Base-by-base conservation (phyloP, 2,797 vertebrate genomes). In the Scarus forsteni region DNA sequence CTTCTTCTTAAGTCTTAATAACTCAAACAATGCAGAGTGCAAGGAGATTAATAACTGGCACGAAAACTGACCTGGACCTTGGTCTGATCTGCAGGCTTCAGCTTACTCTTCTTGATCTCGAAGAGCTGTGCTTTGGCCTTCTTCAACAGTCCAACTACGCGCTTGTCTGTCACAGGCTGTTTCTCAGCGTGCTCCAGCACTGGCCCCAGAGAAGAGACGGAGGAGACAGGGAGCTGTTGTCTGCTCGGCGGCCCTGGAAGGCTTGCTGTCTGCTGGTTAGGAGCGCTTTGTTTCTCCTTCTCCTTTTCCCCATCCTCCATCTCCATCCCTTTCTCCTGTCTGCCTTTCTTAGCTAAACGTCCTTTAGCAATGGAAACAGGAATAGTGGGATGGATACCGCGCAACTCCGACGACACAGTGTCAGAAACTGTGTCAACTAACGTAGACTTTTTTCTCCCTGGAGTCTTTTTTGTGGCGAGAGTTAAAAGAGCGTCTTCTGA, bases 31-130 rank as follows among this genome's bases (percentile, higher is more conserved):
- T 6, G 11, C 4, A 27, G 27, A 27, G 27, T 27, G 27, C 4
- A 27, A 27, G 27, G 4, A 27, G 27, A 27, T 27, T n/a, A 44
- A 56, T 18, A 36, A 71, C 12, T 53, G 5, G 14, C 3, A 8
- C 58, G 7, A 35, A 64, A 68, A 92, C 92, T 86, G 91, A 99
- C 98, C 97, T 99, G 97, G 89, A 95, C 95, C 95, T 98, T 99
- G 53, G 96, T 96, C 83, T 96, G 97, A 77, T 98, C 97, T 5
- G 92, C 91, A 76, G 96, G 93, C 75, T 98, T 98, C 73, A 97
- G 95, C 92, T 99, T 99, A 92, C 94, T 98, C 94, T 98, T 99
- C 93, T 98, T 97, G 40, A 99, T 99, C 85, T 96, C 98, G 83
- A 95, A 96, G 75, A 99, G 95, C 92, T 99, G 98, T 60, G 95